Percentiles rank a stretch among this genome's conserved stretches.
Evolutionary conservation across 2,797 vertebrate genomes (phyloP).

Genomic region (Cyclopterus lumpus): DNA sequence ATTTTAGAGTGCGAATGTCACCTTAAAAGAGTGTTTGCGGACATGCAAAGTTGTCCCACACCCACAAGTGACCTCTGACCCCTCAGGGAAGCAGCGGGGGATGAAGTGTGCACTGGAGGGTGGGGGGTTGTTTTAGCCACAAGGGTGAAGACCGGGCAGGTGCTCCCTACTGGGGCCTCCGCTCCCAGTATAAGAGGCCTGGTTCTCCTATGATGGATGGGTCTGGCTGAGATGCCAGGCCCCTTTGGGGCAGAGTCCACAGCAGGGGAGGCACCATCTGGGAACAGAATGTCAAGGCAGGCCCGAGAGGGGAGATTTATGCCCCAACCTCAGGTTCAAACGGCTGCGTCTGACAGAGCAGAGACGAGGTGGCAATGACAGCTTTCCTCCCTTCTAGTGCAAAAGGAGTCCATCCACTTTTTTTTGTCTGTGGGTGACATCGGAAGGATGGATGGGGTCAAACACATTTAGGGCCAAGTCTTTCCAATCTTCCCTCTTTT

Average conservation of each 20-base stretch:
- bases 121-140: constrained; percentile 52
- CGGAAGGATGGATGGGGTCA: constrained; percentile 25
- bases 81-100: constrained; percentile 46
- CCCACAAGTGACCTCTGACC: constrained; percentile 64
- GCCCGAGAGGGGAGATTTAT: constrained; percentile 72
- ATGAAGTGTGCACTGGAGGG: not conserved
- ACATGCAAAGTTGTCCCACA: constrained; percentile 64
- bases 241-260: constrained; percentile 61
- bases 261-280: constrained; percentile 72
- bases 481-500: constrained; percentile 55
- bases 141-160: constrained; percentile 73
- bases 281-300: constrained; percentile 78
- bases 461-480: constrained; percentile 56
- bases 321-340: constrained; percentile 73
- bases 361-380: constrained; percentile 63
- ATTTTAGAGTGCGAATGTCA: constrained; percentile 67
- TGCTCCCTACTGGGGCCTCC: constrained; percentile 59
- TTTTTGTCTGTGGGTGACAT: constrained; percentile 46
- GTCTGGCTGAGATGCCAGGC: constrained; percentile 67
- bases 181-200: constrained; percentile 42
- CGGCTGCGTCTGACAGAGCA: constrained; percentile 45
- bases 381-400: constrained; percentile 51
- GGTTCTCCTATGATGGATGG: constrained; percentile 72
- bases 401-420: constrained; percentile 62
- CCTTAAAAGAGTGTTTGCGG: constrained; percentile 65